Base-by-base conservation (phyloP, 2,888 invertebrate species). In the Brachyopa scutellaris region DNA sequence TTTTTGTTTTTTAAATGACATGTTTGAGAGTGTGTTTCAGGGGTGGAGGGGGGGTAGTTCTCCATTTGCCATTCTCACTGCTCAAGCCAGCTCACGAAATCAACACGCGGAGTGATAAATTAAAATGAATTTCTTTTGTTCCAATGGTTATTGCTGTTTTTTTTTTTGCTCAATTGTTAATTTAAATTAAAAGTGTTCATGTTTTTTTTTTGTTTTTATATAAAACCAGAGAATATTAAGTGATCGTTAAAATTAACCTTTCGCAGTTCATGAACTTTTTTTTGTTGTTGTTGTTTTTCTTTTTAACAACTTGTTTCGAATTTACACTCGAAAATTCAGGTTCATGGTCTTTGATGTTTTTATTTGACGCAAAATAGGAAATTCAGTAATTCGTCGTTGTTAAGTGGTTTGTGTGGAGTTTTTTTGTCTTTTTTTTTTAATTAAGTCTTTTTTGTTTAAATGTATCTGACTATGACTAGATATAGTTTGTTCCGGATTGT, bases 221-320 rank as follows among this genome's bases (percentile, higher is more conserved):
- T 7, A 61, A 31, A 45, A 42, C 2, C 17, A 45, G 11, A 38
- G 61, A 51, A 62, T 73, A 64, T 55, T 47, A 73, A 53, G 38
- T 55, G 73, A 61, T 76, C 47, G 57, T 76, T 61, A 53, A 69
- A 67, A 69, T 53, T 61, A 76, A 69, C 67, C 69, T 59, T 53
- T 69, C 59, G 36, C 76, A 76, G 76, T 76, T 76, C 76, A 69
- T 61, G 76, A 76, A 76, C 76, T 76, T 76, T 61, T n/a, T n/a
- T n/a, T n/a, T n/a, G n/a, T n/a, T n/a, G n/a, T n/a, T n/a, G n/a
- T n/a, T n/a, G n/a, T n/a, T n/a, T n/a, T n/a, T n/a, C n/a, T n/a
- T n/a, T n/a, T 3, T 11, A 23, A 26, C 42, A 59, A 59, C 40
- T 66, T 74, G 64, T 76, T 74, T 74, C 17, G 49, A 51, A 57